Percentiles rank a stretch among this genome's conserved stretches.
These are phyloP conservation scores for Dynastes hyllus DNA, from an alignment of 2,888 invertebrate species.

Conservation along the genomic window DNA sequence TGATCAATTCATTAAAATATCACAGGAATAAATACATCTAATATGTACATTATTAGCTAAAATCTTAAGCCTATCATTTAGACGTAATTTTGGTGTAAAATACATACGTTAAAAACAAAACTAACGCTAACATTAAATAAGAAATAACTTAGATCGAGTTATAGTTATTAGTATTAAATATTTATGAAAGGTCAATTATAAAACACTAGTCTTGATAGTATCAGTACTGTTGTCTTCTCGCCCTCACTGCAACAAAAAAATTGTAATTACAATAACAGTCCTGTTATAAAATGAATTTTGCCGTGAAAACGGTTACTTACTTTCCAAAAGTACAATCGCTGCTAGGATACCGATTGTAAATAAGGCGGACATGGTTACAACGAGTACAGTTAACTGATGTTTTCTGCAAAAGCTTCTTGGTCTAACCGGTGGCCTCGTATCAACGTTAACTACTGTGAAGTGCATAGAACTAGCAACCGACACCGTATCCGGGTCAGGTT, in stretches of 20 bases:
- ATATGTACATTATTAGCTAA: slow-evolving; percentile 42
- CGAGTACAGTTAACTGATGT: slow-evolving; percentile 87
- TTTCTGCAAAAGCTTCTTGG: slow-evolving; percentile 82
- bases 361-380: slow-evolving; percentile 87
- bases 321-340: slow-evolving; percentile 88
- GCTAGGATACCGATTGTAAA: slow-evolving; percentile 87
- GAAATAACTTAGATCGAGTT: slow-evolving; percentile 42
- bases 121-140: slow-evolving; percentile 46
- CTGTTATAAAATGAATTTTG: background rate
- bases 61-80: slow-evolving; percentile 40
- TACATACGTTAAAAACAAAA: slow-evolving; percentile 38
- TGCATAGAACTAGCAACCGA: slow-evolving; percentile 91
- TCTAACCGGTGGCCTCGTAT: slow-evolving; percentile 72
- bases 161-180: slow-evolving; percentile 43
- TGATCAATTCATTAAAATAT: slow-evolving; percentile 49
- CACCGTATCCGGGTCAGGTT: slow-evolving; percentile 76
- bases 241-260: slow-evolving; percentile 66
- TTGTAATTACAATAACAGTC: slow-evolving; percentile 7
- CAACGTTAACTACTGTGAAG: slow-evolving; percentile 88
- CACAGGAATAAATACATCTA: slow-evolving; percentile 49
- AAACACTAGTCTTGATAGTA: slow-evolving; percentile 44
- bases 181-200: slow-evolving; percentile 24
- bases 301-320: slow-evolving; percentile 74
- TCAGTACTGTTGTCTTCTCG: slow-evolving; percentile 65
- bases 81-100: slow-evolving; percentile 48